Percentiles rank a stretch among this genome's conserved stretches.
These are phyloP conservation scores for Mellivora capensis DNA, from an alignment of 2,113 vertebrate species.

Conservation along the genomic window DNA sequence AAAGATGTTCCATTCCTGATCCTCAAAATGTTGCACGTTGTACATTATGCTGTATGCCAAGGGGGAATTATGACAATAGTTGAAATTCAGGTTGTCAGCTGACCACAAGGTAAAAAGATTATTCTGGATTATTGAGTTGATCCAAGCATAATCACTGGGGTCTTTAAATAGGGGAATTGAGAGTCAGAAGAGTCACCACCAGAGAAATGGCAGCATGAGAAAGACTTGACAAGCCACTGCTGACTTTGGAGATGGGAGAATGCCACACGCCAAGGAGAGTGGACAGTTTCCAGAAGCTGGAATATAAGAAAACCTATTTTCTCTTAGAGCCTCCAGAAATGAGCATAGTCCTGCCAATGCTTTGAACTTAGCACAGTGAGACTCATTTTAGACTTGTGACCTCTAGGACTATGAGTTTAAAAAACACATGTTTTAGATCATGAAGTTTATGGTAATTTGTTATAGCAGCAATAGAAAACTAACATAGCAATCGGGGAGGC, in stretches of 20 bases:
- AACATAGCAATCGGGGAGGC: neutral
- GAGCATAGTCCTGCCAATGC: neutral
- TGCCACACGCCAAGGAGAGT: too few relatives aligned
- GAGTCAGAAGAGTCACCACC: neutral
- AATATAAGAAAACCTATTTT: neutral
- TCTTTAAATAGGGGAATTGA: neutral
- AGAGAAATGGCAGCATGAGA: neutral
- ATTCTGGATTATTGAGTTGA: neutral
- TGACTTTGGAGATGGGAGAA: neutral
- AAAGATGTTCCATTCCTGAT: neutral
- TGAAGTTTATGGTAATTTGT: neutral
- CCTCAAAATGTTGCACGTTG: neutral
- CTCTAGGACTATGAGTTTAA: neutral
- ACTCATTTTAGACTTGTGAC: neutral
- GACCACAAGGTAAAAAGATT: neutral
- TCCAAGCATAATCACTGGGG: neutral
- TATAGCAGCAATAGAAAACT: neutral
- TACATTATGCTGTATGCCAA: neutral
- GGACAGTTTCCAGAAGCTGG: neutral
- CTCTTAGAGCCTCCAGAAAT: neutral
- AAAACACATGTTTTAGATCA: neutral
- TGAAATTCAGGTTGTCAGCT: neutral
- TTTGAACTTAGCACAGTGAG: neutral
- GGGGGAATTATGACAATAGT: neutral
- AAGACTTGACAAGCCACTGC: too few relatives aligned